Percentiles rank a stretch among this genome's conserved stretches.
Conservation (phyloP, 2,113 vertebrate genomes). For the Choloepus hoffmanni region DNA sequence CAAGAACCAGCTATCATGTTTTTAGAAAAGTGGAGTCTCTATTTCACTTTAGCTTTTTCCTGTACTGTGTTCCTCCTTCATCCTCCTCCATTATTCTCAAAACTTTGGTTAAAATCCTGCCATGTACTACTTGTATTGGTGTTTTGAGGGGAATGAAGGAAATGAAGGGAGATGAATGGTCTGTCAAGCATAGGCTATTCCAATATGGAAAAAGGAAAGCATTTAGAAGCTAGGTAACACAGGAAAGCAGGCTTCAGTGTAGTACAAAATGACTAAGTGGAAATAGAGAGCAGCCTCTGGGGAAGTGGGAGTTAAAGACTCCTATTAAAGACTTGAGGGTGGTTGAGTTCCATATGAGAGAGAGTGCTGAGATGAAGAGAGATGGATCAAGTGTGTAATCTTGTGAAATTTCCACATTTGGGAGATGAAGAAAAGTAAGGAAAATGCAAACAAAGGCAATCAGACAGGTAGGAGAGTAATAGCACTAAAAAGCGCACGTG, state of each 20-base stretch:
- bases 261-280: not conserved
- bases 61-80: not conserved
- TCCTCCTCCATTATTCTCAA: not conserved
- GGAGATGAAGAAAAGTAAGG: not conserved
- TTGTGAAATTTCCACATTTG: not conserved
- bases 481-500: rapidly evolving
- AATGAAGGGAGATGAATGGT: not conserved
- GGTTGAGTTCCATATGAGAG: not conserved
- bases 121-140: not conserved
- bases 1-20: not conserved
- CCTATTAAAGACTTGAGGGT: not conserved
- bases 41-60: not conserved
- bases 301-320: not conserved
- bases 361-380: not conserved
- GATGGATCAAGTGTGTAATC: not conserved
- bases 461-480: too few relatives aligned
- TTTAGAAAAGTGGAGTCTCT: not conserved
- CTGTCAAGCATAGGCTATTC: not conserved
- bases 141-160: not conserved
- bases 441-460: not conserved
- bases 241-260: not conserved
- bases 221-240: not conserved
- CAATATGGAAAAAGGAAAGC: not conserved
- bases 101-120: not conserved
- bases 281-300: not conserved